Evolutionary conservation across 2,113 vertebrate genomes (phyloP).

Genomic region (Datnioides undecimradiatus): DNA sequence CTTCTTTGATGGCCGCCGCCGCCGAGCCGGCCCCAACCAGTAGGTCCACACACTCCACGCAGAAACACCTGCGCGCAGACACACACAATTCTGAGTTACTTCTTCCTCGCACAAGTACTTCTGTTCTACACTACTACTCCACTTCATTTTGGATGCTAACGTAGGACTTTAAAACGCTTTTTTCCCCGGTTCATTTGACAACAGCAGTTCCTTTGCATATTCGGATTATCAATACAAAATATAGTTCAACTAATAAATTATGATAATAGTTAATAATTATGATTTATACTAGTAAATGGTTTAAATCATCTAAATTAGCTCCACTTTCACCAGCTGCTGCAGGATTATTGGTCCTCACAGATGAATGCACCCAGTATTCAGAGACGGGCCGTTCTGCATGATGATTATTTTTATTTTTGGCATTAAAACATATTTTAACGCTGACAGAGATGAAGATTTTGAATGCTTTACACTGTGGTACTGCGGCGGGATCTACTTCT

Average conservation of each 20-base stretch:
- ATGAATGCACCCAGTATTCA: neutral
- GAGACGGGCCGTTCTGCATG: neutral
- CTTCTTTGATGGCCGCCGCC: slow-evolving; percentile 93
- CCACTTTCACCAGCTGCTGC: no score
- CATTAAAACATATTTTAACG: neutral
- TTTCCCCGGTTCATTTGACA: neutral
- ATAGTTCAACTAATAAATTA: neutral
- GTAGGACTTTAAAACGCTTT: no score
- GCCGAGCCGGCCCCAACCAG: slow-evolving; percentile 94
- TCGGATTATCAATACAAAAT: no score
- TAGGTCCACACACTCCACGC: slow-evolving; percentile 97
- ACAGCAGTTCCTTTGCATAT: neutral
- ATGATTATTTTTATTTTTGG: neutral
- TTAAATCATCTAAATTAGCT: neutral
- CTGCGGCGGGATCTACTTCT: neutral
- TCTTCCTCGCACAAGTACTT: neutral
- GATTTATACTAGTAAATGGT: no score
- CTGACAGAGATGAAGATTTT: neutral
- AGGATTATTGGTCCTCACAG: neutral
- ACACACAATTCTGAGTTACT: neutral
- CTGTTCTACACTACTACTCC: neutral
- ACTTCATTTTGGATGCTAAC: neutral
- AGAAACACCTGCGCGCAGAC: slow-evolving; percentile 90
- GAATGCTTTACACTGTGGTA: neutral
- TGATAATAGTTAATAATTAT: neutral